Percentiles rank a stretch among this genome's conserved stretches.
Evolutionary conservation across 2,113 vertebrate species (phyloP).

Genomic region (Hemiprocne comata): DNA sequence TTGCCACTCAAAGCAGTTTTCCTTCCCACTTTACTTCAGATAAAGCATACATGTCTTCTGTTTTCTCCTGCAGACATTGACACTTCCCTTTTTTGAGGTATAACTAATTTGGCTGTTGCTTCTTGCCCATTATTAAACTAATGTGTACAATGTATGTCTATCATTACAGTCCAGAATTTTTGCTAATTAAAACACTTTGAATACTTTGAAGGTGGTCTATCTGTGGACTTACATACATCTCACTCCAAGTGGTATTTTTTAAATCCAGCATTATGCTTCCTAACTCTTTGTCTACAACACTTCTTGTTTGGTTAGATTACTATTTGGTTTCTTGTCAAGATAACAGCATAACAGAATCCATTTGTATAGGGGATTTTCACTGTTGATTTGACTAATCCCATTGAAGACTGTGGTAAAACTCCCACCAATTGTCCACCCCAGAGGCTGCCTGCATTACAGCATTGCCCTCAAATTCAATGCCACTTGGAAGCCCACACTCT

Average conservation of each 20-base stretch:
- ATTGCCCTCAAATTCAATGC: not conserved
- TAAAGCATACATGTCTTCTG: not conserved
- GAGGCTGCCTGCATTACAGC: not conserved
- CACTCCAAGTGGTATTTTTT: not conserved
- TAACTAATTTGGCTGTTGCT: not conserved
- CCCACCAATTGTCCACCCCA: not conserved
- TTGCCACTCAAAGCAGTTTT: not conserved
- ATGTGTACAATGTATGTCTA: not conserved
- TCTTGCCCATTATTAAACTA: not conserved
- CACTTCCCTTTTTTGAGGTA: not conserved
- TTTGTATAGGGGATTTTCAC: not conserved
- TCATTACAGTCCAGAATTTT: not conserved
- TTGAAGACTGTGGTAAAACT: not conserved
- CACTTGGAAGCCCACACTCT: not conserved
- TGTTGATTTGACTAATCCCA: not conserved
- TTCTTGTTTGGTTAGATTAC: not conserved
- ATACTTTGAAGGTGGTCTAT: not conserved
- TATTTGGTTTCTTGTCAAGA: not conserved
- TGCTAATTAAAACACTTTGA: not conserved
- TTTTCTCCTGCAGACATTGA: not conserved
- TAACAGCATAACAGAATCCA: not conserved
- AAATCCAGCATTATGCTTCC: not conserved
- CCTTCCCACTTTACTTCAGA: not conserved
- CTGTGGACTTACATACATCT: not conserved
- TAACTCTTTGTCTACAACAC: not conserved